phyloP scores from a whole-genome alignment of 2,888 invertebrate genomes.

The Ellobium chinense region DNA sequence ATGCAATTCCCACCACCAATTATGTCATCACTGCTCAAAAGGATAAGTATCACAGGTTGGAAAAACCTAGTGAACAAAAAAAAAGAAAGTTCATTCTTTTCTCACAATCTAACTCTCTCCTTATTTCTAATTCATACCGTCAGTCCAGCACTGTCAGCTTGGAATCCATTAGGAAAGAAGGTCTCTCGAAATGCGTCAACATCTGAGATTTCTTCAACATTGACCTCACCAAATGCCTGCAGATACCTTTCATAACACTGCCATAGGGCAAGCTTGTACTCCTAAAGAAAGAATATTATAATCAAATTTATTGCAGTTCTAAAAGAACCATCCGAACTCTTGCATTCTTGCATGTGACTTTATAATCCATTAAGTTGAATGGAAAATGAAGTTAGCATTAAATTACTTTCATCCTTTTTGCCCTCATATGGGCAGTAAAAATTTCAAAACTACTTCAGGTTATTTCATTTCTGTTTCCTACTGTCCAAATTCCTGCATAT shows the following conservation, averaged over 20 bases:
- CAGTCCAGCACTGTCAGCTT: constrained; percentile 72
- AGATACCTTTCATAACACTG: constrained; percentile 78
- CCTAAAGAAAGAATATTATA: constrained; percentile 3
- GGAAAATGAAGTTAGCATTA: too few species aligned
- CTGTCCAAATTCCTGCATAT: background rate
- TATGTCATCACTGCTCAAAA: too few species aligned
- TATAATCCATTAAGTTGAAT: too few species aligned
- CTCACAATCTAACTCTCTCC: too few species aligned
- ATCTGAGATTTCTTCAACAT: constrained; percentile 72
- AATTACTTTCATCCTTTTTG: too few species aligned
- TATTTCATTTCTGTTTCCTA: background rate
- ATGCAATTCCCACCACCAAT: too few species aligned
- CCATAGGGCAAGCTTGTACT: constrained; percentile 69
- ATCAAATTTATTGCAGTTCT: background rate
- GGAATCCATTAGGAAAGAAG: constrained; percentile 76
- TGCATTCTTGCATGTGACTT: background rate
- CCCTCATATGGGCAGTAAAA: too few species aligned
- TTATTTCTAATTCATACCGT: constrained; percentile 67
- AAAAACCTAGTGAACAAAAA: too few species aligned
- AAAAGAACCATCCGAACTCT: background rate
- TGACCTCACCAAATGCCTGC: constrained; percentile 71
- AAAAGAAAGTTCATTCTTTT: too few species aligned
- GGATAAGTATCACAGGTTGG: too few species aligned
- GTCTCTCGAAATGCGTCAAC: constrained; percentile 70
- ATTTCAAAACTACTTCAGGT: too few species aligned